A percentile compares a stretch with the other conserved stretches of the same genome.
Evolutionary conservation across 1,140 invertebrate genomes (phyloP).

Genomic region (Ceratitis capitata): DNA sequence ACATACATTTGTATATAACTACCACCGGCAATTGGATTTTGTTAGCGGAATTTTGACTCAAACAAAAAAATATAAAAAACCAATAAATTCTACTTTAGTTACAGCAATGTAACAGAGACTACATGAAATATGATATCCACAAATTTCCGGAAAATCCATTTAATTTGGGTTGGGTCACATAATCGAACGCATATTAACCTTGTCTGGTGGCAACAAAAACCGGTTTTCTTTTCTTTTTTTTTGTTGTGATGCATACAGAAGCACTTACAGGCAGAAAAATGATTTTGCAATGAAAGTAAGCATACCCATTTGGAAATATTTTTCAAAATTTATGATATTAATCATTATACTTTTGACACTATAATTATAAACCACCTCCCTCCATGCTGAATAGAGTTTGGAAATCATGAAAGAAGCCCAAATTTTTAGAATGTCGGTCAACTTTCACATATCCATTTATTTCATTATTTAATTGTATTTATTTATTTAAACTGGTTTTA

Average conservation of each 20-base stretch:
- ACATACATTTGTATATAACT: not conserved
- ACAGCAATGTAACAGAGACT: not conserved
- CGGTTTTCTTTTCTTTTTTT: too few species aligned
- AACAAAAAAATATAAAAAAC: not conserved
- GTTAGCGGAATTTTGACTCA: not conserved
- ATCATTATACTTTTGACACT: too few species aligned
- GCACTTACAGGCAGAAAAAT: too few species aligned
- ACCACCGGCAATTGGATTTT: not conserved
- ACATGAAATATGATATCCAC: not conserved
- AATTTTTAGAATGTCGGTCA: too few species aligned
- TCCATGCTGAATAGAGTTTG: too few species aligned
- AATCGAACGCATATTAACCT: not conserved
- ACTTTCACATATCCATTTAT: too few species aligned
- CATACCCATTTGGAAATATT: not conserved
- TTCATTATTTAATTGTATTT: too few species aligned
- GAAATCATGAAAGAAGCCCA: too few species aligned
- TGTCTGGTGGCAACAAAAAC: not conserved
- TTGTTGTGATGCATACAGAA: too few species aligned
- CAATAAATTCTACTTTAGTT: constrained; percentile 22
- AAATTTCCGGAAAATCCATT: constrained; percentile 23
- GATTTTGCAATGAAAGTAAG: not conserved
- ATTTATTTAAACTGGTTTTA: too few species aligned
- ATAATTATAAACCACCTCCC: too few species aligned
- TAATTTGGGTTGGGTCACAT: not conserved
- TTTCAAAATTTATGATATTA: too few species aligned